Conservation (phyloP, 2,888 invertebrate species). For the Pseudococcus viburni region DNA sequence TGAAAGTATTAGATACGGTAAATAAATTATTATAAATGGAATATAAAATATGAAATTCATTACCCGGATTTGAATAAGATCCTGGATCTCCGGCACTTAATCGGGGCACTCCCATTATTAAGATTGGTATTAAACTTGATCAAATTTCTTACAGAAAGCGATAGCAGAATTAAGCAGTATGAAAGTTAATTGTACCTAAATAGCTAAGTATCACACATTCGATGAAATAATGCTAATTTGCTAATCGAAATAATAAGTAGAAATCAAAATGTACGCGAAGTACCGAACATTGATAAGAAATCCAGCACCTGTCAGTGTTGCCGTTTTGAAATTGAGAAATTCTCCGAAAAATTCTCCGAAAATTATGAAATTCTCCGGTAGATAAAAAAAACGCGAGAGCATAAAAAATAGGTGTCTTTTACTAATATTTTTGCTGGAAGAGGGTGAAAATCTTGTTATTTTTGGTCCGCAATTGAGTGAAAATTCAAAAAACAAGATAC, state of each 20-base stretch:
- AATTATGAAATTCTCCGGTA: no score
- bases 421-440: no score
- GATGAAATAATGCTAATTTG: no score
- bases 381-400: no score
- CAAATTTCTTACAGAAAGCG: neutral
- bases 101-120: conserved; percentile 61
- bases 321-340: no score
- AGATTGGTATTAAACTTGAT: neutral
- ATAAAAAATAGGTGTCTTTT: no score
- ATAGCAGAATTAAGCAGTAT: neutral
- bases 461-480: no score
- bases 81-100: conserved; percentile 67
- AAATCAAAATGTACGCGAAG: neutral
- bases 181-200: neutral
- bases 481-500: no score
- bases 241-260: neutral
- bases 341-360: no score
- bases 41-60: neutral
- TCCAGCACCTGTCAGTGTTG: conserved; percentile 3
- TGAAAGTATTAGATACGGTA: no score
- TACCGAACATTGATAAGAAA: neutral
- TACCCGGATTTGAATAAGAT: conserved; percentile 67
- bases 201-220: no score
- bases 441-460: no score
- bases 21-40: neutral